phyloP scores from a whole-genome alignment of 2,113 vertebrate species.

The Urocolius indicus region DNA sequence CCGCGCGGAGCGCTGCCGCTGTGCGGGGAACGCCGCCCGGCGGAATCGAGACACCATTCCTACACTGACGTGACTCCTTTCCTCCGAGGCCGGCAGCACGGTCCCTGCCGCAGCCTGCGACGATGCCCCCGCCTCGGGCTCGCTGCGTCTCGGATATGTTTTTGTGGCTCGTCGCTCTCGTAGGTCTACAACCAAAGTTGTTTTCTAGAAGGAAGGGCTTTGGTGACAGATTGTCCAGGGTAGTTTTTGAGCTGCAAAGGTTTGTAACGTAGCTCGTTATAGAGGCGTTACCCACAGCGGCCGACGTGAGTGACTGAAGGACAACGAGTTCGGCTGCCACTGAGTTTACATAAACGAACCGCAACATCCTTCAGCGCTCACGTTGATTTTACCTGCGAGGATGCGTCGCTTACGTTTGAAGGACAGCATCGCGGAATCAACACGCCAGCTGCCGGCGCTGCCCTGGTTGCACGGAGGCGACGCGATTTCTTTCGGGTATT shows the following conservation, averaged over 20 bases:
- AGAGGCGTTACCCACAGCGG: slow-evolving; percentile 43
- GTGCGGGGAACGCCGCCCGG: too few species aligned
- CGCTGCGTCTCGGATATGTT: not conserved
- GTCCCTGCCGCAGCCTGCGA: too few species aligned
- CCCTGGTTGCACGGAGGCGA: not conserved
- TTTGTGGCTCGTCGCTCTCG: not conserved
- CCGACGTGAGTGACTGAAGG: slow-evolving; percentile 60
- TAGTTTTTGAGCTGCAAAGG: slow-evolving; percentile 40
- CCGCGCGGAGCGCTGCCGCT: too few species aligned
- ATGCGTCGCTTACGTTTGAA: slow-evolving; percentile 18
- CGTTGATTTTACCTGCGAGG: slow-evolving; percentile 62
- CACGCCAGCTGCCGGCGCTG: not conserved
- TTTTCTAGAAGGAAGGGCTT: slow-evolving; percentile 61
- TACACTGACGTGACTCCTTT: too few species aligned
- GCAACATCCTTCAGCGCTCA: slow-evolving; percentile 42
- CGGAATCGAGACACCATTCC: not conserved
- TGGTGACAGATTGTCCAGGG: slow-evolving; percentile 35
- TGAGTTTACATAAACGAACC: slow-evolving; percentile 69
- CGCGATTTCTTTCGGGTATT: not conserved
- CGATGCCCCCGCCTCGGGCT: not conserved
- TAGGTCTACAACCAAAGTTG: slow-evolving; percentile 44
- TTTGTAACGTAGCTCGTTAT: slow-evolving; percentile 58
- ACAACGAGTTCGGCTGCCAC: slow-evolving; percentile 62
- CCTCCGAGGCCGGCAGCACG: too few species aligned
- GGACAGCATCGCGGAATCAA: slow-evolving; percentile 28